Evolutionary conservation across 2,888 invertebrate genomes (phyloP), one percentile per base, ranked within the genome.

Genomic region (Cantharis lateralis): DNA sequence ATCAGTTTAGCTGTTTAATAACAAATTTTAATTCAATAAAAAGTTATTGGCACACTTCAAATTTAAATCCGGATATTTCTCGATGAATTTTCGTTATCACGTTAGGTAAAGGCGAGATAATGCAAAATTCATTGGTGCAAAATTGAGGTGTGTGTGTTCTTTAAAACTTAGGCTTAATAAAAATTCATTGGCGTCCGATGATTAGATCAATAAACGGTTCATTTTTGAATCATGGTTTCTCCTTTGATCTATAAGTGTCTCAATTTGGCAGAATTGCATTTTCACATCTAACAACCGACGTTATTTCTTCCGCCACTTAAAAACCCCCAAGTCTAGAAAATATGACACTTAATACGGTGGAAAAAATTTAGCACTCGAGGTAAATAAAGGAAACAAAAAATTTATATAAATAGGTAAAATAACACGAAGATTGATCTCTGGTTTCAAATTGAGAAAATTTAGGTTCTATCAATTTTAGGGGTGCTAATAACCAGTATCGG

Each of bases 401-500:
- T 68, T 28, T 62, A 18, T 73, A 75, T 74, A 76, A 78, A 76
- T 79, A 79, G 74, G 79, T 74, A 76, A 79, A 79, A 78, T 79
- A 79, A 79, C 79, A 77, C 80, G 79, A 72, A 74, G 74, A 66
- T 68, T 24, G 72, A 16, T 63, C 68, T 75, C 75, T 62, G 68
- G 71, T 74, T 78, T 62, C 75, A 71, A 72, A 64, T 28, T 13
- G 32, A 63, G 15, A 69, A 64, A 74, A 78, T 71, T 74, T 79
- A 73, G 80, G 78, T 78, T 78, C 75, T 76, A 78, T 79, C 75
- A 79, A 75, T 75, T 82, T 79, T 75, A 77, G 81, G 81, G 83
- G 82, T 81, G 82, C 77, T 80, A 82, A 83, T 83, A 83, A 82
- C 82, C 82, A 79, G 80, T 84, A 84, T 85, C 82, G 83, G 82